These are phyloP conservation scores for Eurytoma adleriae DNA, from an alignment of 2,888 invertebrate species.

Conservation along the genomic window DNA sequence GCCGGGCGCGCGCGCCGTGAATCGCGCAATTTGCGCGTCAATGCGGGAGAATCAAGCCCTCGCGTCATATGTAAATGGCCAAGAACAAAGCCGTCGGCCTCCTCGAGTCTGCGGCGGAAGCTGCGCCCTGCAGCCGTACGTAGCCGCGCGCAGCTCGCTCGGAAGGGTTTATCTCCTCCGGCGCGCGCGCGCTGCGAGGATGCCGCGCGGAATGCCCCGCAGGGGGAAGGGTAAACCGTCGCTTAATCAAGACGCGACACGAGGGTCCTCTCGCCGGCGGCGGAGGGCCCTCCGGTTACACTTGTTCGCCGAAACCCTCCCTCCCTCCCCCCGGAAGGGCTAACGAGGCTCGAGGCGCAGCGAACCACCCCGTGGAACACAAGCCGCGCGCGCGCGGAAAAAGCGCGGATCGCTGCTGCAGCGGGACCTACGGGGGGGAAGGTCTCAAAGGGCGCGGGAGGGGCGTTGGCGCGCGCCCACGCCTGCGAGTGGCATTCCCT, in stretches of 20 bases:
- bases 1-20: too few relatives aligned
- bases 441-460: too few relatives aligned
- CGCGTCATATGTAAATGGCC: slow-evolving; percentile 14
- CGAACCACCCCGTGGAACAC: slow-evolving; percentile 4
- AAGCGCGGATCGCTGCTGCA: background rate
- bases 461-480: too few relatives aligned
- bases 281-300: slow-evolving; percentile 21
- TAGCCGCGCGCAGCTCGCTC: background rate
- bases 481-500: too few relatives aligned
- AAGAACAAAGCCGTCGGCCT: slow-evolving; percentile 3
- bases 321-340: slow-evolving; percentile 8
- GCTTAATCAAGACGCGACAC: slow-evolving; percentile 71
- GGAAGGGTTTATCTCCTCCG: slow-evolving; percentile 28
- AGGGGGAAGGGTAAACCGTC: slow-evolving; percentile 65
- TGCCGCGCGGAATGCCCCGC: background rate
- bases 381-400: background rate
- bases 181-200: slow-evolving; percentile 4
- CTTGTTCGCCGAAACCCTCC: slow-evolving; percentile 16
- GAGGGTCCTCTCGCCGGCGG: slow-evolving; percentile 62
- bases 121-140: too few relatives aligned
- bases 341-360: slow-evolving; percentile 28
- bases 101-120: too few relatives aligned
- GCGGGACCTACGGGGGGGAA: too few relatives aligned
- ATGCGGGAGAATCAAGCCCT: too few relatives aligned
- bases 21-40: too few relatives aligned